phyloP scores from a whole-genome alignment of 2,113 vertebrate species.

The Cathartes aura region DNA sequence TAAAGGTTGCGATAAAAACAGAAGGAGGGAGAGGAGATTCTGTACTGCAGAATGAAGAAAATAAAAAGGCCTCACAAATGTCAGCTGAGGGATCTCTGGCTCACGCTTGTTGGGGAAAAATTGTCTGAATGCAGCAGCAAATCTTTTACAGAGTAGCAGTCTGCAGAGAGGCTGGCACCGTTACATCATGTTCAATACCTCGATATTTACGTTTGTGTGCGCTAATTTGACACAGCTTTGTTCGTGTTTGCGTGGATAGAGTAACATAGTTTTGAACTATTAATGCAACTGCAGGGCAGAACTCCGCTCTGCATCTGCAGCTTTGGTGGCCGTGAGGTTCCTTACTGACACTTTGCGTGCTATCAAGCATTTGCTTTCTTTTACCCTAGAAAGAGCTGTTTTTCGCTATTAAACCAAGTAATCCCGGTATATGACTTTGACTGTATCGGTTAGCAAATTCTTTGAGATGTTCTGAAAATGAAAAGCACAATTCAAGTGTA shows the following conservation, averaged over 20 bases:
- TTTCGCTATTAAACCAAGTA: neutral
- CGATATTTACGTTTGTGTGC: rapidly evolving
- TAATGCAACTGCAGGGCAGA: neutral
- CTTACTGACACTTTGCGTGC: neutral
- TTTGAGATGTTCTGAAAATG: neutral
- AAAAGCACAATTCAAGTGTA: neutral
- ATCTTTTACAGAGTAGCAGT: neutral
- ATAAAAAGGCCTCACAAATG: neutral
- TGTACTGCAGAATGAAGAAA: neutral
- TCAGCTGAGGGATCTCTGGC: neutral
- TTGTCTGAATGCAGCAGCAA: neutral
- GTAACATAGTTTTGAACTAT: rapidly evolving
- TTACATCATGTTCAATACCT: neutral
- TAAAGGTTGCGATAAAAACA: neutral
- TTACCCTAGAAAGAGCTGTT: neutral
- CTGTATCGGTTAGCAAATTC: neutral
- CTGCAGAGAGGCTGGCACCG: neutral
- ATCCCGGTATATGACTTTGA: rapidly evolving
- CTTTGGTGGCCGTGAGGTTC: neutral
- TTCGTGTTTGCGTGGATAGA: rapidly evolving
- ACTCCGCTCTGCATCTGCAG: neutral
- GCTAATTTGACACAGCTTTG: neutral
- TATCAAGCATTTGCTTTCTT: neutral
- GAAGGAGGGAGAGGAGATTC: slow-evolving; percentile 6
- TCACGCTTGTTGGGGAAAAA: neutral